Evolutionary conservation across 1,140 invertebrate genomes (phyloP).

Genomic region (Drosophila miranda): DNA sequence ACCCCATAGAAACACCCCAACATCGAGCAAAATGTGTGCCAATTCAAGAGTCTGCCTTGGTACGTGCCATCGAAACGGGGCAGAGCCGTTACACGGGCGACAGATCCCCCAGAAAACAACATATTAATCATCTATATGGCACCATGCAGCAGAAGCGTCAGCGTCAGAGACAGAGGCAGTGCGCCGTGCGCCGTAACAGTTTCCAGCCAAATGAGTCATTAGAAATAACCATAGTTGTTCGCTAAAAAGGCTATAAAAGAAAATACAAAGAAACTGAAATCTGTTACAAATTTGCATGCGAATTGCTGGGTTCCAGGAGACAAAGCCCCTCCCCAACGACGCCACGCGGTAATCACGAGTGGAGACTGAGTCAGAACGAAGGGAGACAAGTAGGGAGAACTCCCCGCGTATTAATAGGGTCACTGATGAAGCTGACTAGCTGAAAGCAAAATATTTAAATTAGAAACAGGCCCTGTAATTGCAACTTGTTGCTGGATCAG

Average conservation of each 20-base stretch:
- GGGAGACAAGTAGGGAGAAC: slow-evolving; percentile 24
- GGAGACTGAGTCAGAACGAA: slow-evolving; percentile 20
- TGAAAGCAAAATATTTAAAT: slow-evolving; percentile 68
- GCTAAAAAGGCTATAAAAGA: slow-evolving; percentile 28
- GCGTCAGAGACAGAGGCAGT: too few species aligned
- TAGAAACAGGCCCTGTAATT: slow-evolving; percentile 61
- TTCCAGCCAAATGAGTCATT: slow-evolving; percentile 25
- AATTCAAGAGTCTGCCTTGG: slow-evolving; percentile 31
- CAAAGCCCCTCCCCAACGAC: too few species aligned
- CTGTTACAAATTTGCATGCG: slow-evolving; percentile 34
- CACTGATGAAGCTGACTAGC: slow-evolving; percentile 44
- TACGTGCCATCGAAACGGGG: too few species aligned
- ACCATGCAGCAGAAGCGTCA: too few species aligned
- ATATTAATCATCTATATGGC: slow-evolving; percentile 29
- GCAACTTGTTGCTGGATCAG: slow-evolving; percentile 63
- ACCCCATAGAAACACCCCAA: slow-evolving; percentile 17
- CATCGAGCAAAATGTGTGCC: slow-evolving; percentile 41
- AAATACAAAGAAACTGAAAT: slow-evolving; percentile 36
- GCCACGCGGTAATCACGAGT: too few species aligned
- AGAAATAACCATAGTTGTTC: slow-evolving; percentile 18
- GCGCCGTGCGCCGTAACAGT: too few species aligned
- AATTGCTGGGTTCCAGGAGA: background rate
- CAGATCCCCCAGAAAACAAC: slow-evolving; percentile 6
- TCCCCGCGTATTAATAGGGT: slow-evolving; percentile 51
- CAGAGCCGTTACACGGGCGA: background rate